Conservation (phyloP, 2,797 vertebrate genomes). For the Mionectes olivaceus region DNA sequence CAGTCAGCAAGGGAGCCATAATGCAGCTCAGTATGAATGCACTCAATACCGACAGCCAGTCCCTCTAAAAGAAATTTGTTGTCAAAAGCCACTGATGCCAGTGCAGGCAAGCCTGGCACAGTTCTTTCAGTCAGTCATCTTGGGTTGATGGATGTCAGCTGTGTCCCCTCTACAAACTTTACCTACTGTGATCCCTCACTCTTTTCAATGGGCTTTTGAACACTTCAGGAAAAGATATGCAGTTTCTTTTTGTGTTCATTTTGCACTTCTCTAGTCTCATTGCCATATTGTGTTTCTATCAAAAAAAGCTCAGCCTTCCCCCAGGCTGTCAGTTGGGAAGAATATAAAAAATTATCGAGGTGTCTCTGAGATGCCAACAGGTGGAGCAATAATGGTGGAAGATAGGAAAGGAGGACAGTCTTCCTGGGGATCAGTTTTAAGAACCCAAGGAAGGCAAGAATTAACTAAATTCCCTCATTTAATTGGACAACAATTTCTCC, state of each 20-base stretch:
- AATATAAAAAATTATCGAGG: not conserved
- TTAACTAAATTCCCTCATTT: not conserved
- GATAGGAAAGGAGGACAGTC: not conserved
- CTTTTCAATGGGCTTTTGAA: fast-evolving
- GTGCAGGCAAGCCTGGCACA: not conserved
- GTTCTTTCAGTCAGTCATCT: not conserved
- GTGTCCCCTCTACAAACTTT: fast-evolving
- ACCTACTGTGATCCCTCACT: not conserved
- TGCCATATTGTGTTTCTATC: not conserved
- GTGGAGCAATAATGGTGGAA: not conserved
- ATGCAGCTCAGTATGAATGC: not conserved
- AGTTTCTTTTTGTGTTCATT: not conserved
- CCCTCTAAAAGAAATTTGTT: not conserved
- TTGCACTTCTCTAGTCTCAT: not conserved
- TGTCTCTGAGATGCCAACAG: not conserved
- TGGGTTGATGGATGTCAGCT: fast-evolving
- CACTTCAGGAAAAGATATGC: not conserved
- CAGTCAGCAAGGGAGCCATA: not conserved
- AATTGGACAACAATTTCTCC: not conserved
- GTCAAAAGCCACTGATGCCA: not conserved
- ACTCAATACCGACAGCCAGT: not conserved
- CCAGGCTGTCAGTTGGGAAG: not conserved
- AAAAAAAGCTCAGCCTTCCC: not conserved
- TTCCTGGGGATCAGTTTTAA: not conserved
- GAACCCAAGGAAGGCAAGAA: not conserved